Conservation (phyloP, 2,113 vertebrate genomes). For the Antennarius striatus region DNA sequence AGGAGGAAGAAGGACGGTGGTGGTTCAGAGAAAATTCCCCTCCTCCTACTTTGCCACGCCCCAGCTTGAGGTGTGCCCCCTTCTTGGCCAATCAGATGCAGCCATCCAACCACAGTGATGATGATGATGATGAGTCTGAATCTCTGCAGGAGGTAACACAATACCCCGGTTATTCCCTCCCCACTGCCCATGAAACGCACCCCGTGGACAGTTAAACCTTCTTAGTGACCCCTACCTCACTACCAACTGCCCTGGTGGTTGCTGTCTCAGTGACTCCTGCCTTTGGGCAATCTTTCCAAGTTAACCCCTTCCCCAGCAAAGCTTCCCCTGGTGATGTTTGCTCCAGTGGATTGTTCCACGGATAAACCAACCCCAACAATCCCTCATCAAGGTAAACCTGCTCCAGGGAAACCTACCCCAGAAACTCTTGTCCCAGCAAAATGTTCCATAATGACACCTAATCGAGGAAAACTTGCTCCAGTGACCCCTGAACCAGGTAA, state of each 20-base stretch:
- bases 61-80: background rate
- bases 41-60: background rate
- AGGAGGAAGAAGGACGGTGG: constrained; percentile 30
- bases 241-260: background rate
- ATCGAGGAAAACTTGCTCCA: background rate
- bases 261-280: background rate
- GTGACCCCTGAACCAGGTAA: background rate
- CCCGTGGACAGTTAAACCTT: background rate
- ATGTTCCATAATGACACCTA: background rate
- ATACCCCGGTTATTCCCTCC: background rate
- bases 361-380: no score
- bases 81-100: constrained; percentile 6
- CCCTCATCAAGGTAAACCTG: background rate
- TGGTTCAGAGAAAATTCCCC: constrained; percentile 28
- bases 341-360: no score
- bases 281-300: no score
- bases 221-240: background rate
- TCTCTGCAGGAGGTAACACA: constrained; percentile 55
- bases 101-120: constrained; percentile 14
- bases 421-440: no score
- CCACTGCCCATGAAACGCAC: constrained; percentile 5
- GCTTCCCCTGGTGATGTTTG: no score
- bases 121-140: constrained; percentile 25
- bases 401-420: no score
- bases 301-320: no score